Percentiles rank a stretch among this genome's conserved stretches.
phyloP scores from a whole-genome alignment of 2,113 vertebrate genomes.

The Willisornis vidua region DNA sequence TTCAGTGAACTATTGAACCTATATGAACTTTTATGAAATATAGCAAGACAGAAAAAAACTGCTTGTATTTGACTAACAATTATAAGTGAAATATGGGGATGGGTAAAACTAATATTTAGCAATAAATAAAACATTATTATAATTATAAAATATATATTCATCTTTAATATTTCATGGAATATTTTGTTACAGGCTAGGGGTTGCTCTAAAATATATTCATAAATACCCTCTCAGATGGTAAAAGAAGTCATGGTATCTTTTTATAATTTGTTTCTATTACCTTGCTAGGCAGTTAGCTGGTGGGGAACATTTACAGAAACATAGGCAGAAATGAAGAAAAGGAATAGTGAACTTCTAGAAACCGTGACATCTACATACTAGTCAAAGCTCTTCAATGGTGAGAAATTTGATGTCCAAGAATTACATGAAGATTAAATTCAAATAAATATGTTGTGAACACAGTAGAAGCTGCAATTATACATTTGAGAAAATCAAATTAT shows the following conservation, averaged over 20 bases:
- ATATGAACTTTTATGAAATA: not conserved
- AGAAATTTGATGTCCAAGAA: not conserved
- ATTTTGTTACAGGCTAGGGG: not conserved
- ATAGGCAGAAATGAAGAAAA: not conserved
- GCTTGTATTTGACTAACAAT: not conserved
- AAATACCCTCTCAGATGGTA: not conserved
- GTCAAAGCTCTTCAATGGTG: not conserved
- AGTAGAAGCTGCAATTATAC: not conserved
- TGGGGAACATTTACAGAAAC: not conserved
- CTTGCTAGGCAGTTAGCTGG: not conserved
- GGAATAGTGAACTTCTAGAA: not conserved
- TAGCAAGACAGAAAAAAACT: not conserved
- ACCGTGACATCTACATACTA: not conserved
- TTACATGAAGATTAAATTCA: not conserved
- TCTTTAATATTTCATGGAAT: not conserved
- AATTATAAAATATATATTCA: not conserved
- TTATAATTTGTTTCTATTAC: not conserved
- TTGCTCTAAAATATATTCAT: not conserved
- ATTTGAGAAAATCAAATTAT: not conserved
- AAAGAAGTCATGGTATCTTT: not conserved
- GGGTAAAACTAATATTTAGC: not conserved
- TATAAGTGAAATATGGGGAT: not conserved
- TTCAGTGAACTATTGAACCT: not conserved
- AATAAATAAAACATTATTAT: not conserved
- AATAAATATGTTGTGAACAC: not conserved